Conservation (phyloP, 2,113 vertebrate genomes). For the Antechinus flavipes region DNA sequence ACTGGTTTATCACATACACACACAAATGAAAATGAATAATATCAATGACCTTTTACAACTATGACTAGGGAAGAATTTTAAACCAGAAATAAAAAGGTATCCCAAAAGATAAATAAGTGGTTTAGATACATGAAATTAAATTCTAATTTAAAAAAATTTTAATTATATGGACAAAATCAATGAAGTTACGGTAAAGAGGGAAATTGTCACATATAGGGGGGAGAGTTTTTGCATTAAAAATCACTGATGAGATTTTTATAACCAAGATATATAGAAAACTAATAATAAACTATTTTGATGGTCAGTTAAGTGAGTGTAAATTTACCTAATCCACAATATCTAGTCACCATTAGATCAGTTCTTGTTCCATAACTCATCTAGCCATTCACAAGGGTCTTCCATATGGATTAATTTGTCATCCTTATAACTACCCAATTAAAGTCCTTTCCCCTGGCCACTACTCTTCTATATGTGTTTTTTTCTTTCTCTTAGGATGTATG, state of each 20-base stretch:
- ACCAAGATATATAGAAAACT: not conserved
- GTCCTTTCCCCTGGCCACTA: not conserved
- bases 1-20: not conserved
- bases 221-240: not conserved
- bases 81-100: not conserved
- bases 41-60: not conserved
- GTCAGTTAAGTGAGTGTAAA: not conserved
- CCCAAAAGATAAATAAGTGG: not conserved
- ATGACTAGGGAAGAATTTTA: not conserved
- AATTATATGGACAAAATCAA: not conserved
- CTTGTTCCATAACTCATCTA: not conserved
- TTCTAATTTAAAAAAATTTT: not conserved
- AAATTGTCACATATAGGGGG: not conserved
- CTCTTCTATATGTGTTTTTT: not conserved
- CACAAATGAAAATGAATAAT: not conserved
- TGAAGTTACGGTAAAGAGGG: not conserved
- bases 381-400: not conserved
- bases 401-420: not conserved
- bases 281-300: not conserved
- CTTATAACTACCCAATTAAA: not conserved
- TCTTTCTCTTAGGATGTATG: not conserved
- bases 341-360: not conserved
- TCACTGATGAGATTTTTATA: not conserved
- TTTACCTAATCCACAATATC: not conserved
- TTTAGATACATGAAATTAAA: not conserved